Evolutionary conservation across 2,797 vertebrate species (phyloP), one percentile per base, ranked within the genome.

Genomic region (Dendrocincla fuliginosa): DNA sequence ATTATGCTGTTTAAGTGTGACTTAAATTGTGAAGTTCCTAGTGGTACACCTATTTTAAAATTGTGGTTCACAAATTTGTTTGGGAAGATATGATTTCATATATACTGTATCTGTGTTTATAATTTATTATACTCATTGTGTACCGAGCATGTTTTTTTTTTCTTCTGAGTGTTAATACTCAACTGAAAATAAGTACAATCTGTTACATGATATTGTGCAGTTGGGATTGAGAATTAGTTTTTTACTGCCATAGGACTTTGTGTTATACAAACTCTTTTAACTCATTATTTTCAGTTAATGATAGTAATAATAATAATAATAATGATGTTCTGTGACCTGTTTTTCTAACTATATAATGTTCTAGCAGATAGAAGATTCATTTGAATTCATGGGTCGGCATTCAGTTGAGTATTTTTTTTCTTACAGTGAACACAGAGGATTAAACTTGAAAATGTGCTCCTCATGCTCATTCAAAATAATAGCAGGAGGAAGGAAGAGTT

Each of bases 401-500:
- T 91, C 57, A 82, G 27, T 53, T 88, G 44, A 86, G 30, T 46
- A 1, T 1, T 46, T 44, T 77, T 91, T 89, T 78, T 77, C 55
- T 44, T 93, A 53, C 19, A 35, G 7, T 25, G n/a, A 88, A 30
- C 79, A 39, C 1, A 70, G 77, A 92, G 84, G 83, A 92, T 81
- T 90, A 41, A 90, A 93, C 25, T 87, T 81, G 33, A 89, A 96
- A 82, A 94, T 65, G 33, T 75, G 81, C 39, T 94, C 61, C 79
- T 92, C 56, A 10, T 88, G 35, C 73, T 97, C 47, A 52, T 79
- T 96, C 32, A 60, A 74, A 96, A 88, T 87, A 88, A 87, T 69
- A 91, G 70, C 60, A 90, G 86, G 39, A 63, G 52, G 81, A 96
- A 93, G 41, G 83, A 96, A 84, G 82, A 68, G n/a, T 79, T 97